Base-by-base conservation (phyloP, 2,113 vertebrate genomes). In the Gallinago media region DNA sequence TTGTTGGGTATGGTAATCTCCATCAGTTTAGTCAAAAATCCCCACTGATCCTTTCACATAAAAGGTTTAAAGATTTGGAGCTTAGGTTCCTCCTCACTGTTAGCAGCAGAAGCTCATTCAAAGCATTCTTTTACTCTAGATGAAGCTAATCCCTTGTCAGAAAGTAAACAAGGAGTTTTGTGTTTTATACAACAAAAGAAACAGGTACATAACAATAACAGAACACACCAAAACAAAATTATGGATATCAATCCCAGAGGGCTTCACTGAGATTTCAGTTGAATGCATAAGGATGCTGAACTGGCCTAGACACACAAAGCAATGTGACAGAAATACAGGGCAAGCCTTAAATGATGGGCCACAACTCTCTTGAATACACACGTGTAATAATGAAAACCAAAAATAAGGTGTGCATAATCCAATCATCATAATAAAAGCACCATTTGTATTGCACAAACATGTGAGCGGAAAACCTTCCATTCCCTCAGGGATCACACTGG, bases 31-130 rank as follows among this genome's bases (percentile, higher is more conserved):
- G 67, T 80, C 63, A 58, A 90, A 87, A 95, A 80, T 56, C 63
- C 34, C 26, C 68, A 83, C 47, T 90, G 94, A 96, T 92, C 90
- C 78, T 72, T 84, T 67, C 72, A 27, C 42, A 67, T 93, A 94
- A 96, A 92, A 81, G 82, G 63, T 93, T 96, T 96, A 96, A 86
- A 74, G 82, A 90, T 44, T 90, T 47, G 38, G 46, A 80, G 88
- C 38, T 96, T 52, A 85, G 82, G 79, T 84, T 77, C 68, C 42
- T 85, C 29, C 65, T 90, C 67, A 63, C 32, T 71, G 55, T 80
- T 85, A 81, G 59, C 42, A 92, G 62, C 58, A 88, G 88, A 58
- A 90, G 71, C 72, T 86, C 59, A 67, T 83, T 93, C 59, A 90
- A 90, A 86, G 55, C 44, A 52, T 55, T 90, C 22, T 75, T 93